A percentile compares a stretch with the other conserved stretches of the same genome.
phyloP scores from a whole-genome alignment of 2,113 vertebrate species.

The Trogon melanurus region DNA sequence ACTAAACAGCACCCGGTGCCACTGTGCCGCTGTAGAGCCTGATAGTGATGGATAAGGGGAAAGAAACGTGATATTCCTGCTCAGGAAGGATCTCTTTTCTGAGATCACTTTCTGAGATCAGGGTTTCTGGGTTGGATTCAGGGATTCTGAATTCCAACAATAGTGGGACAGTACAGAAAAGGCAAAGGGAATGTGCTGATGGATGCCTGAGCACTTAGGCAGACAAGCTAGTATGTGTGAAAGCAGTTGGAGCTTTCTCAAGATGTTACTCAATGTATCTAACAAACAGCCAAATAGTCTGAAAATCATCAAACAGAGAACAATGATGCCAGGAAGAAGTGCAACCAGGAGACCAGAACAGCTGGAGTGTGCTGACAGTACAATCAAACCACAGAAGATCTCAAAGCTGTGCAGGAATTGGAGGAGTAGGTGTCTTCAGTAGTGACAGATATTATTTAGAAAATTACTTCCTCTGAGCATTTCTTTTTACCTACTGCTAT shows the following conservation, averaged over 20 bases:
- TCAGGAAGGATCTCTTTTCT: not conserved
- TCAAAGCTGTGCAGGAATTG: not conserved
- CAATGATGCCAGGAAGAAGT: not conserved
- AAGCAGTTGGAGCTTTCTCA: not conserved
- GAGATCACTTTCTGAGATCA: not conserved
- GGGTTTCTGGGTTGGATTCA: not conserved
- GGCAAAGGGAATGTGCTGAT: not conserved
- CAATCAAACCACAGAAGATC: not conserved
- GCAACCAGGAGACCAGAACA: not conserved
- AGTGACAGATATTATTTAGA: not conserved
- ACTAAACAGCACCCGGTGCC: not conserved
- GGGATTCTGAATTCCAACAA: not conserved
- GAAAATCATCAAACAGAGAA: not conserved
- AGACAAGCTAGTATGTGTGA: not conserved
- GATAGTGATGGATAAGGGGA: not conserved
- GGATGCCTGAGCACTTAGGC: not conserved
- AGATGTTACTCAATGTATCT: not conserved
- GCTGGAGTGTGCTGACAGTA: not conserved
- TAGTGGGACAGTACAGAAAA: not conserved
- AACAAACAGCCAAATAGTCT: not conserved
- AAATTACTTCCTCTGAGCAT: not conserved
- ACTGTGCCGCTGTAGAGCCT: not conserved
- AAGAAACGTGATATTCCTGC: not conserved
- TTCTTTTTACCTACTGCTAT: not conserved
- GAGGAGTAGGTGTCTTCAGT: not conserved